Percentiles rank a stretch among this genome's conserved stretches.
Conservation (phyloP, 2,113 vertebrate genomes). For the Eretmochelys imbricata region DNA sequence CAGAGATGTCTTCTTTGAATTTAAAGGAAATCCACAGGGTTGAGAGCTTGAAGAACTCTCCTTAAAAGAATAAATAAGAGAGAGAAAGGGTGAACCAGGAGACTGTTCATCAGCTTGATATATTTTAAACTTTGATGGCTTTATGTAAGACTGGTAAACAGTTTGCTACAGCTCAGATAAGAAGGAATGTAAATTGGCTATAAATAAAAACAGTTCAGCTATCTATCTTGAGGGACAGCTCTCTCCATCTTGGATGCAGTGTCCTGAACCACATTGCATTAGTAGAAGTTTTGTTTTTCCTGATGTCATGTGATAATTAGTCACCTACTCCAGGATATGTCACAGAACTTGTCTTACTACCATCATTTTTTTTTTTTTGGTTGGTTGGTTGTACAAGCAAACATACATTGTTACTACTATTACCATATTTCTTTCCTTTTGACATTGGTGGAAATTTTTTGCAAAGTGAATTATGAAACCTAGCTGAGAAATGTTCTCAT, state of each 20-base stretch:
- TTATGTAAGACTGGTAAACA: conserved; percentile 40
- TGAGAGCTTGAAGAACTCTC: background rate
- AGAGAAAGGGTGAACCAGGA: background rate
- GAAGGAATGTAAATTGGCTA: background rate
- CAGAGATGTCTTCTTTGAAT: background rate
- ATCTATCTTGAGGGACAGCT: background rate
- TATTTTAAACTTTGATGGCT: background rate
- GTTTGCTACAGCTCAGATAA: conserved; percentile 20
- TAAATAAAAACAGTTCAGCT: background rate
- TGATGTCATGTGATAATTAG: conserved; percentile 43
- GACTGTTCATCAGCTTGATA: background rate
- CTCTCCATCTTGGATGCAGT: background rate
- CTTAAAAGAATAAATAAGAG: background rate
- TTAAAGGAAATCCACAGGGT: background rate
- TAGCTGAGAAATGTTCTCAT: background rate
- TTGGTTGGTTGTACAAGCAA: background rate
- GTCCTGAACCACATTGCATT: conserved; percentile 18
- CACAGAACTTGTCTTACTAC: conserved; percentile 34
- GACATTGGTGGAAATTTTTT: background rate
- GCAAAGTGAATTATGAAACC: background rate
- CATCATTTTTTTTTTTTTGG: conserved; percentile 17
- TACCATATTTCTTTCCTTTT: background rate
- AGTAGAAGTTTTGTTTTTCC: conserved; percentile 46
- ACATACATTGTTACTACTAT: fast-evolving
- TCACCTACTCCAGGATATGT: conserved; percentile 30